Conservation (phyloP, 2,113 vertebrate genomes). For the Dasypus novemcinctus region DNA sequence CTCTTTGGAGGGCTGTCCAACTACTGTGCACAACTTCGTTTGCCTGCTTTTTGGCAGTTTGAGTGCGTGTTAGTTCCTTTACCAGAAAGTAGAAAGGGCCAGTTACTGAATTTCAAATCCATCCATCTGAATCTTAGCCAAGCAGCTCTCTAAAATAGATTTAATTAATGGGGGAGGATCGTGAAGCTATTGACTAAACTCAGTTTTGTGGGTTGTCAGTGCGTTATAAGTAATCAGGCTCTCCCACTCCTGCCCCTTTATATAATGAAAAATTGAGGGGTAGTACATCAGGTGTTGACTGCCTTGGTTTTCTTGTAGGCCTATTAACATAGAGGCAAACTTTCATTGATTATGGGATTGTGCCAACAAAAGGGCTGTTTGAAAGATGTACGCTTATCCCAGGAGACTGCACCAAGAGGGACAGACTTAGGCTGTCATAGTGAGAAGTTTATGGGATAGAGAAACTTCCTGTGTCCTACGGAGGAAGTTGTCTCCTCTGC, state of each 20-base stretch:
- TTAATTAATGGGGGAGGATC: constrained; percentile 14
- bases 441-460: background rate
- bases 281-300: background rate
- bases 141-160: constrained; percentile 42
- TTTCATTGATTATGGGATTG: background rate
- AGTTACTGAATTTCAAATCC: constrained; percentile 1
- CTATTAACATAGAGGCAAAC: background rate
- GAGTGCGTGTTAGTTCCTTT: background rate
- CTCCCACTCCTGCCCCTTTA: constrained; percentile 9
- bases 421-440: background rate
- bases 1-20: background rate
- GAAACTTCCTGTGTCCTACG: background rate
- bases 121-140: constrained; percentile 38
- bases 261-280: background rate
- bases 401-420: background rate
- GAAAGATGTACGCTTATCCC: background rate
- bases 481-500: background rate
- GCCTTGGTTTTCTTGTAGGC: constrained; percentile 27
- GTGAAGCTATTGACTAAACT: constrained; percentile 8
- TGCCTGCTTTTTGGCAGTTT: background rate
- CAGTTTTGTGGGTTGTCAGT: constrained; percentile 41
- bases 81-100: background rate
- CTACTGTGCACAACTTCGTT: background rate
- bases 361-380: background rate
- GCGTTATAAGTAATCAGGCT: constrained; percentile 7